These are phyloP conservation scores for Pseudochirops cupreus DNA, from an alignment of 2,797 vertebrate species.

Conservation along the genomic window DNA sequence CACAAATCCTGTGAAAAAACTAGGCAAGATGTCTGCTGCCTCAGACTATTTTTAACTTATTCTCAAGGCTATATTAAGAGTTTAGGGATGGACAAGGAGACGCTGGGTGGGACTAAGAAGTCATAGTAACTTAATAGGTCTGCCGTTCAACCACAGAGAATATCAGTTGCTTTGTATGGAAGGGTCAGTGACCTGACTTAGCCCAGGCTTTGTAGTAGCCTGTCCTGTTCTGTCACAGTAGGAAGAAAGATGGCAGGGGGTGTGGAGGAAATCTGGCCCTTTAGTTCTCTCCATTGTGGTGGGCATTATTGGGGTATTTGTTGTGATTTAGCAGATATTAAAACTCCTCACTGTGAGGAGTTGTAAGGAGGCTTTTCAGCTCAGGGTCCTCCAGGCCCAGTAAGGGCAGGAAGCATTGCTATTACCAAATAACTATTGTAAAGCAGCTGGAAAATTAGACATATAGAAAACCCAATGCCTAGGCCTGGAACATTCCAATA, in stretches of 20 bases:
- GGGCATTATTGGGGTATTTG: neutral
- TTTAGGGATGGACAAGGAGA: fast-evolving
- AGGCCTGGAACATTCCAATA: conserved; percentile 24
- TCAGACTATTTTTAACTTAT: conserved; percentile 51
- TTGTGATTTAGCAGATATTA: conserved; percentile 39
- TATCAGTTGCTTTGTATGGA: neutral
- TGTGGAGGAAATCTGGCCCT: neutral
- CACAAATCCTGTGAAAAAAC: neutral
- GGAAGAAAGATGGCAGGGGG: neutral
- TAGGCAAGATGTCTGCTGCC: conserved; percentile 26
- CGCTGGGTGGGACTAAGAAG: neutral
- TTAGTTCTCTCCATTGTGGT: neutral
- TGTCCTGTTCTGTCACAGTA: neutral
- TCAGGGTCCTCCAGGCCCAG: neutral
- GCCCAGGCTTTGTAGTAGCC: conserved; percentile 17
- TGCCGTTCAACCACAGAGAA: neutral
- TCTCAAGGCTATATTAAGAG: neutral
- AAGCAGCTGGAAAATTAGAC: conserved; percentile 31
- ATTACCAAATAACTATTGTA: conserved; percentile 45
- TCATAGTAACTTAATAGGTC: neutral
- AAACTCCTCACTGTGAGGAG: neutral
- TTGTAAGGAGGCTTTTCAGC: conserved; percentile 4
- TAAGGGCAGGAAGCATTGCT: neutral
- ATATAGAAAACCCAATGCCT: neutral
- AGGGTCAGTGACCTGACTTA: neutral